Percentiles rank a stretch among this genome's conserved stretches.
These are phyloP conservation scores for Littorina saxatilis DNA, from an alignment of 1,140 invertebrate species.

Conservation along the genomic window DNA sequence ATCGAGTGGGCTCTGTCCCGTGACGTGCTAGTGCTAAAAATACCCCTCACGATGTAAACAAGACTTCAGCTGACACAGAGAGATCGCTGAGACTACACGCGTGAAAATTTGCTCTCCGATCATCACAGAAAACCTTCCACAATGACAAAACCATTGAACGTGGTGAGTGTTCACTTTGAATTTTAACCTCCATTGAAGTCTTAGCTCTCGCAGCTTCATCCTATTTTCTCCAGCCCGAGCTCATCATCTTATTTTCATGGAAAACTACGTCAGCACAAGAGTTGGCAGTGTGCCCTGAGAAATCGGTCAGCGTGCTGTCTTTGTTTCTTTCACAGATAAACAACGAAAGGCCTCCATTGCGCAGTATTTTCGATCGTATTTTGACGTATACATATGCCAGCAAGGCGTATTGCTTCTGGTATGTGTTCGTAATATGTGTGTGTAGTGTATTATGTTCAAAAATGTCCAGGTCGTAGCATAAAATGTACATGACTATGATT, in stretches of 20 bases:
- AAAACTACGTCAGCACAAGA: background rate
- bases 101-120: background rate
- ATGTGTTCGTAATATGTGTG: no score
- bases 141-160: constrained; percentile 67
- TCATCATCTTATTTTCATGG: constrained; percentile 15
- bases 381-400: no score
- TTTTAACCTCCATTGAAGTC: background rate
- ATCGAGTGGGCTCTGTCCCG: constrained; percentile 29
- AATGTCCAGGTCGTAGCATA: no score
- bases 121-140: constrained; percentile 20
- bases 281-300: background rate
- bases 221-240: no score
- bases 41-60: constrained; percentile 66
- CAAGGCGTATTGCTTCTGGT: no score
- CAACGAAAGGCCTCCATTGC: no score
- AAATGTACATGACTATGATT: no score
- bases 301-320: constrained; percentile 13
- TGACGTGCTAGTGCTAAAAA: constrained; percentile 46
- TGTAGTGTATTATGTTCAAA: no score
- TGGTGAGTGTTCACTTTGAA: constrained; percentile 57
- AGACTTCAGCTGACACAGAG: constrained; percentile 21
- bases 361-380: no score
- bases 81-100: constrained; percentile 1
- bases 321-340: background rate
- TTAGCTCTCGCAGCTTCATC: no score